Evolutionary conservation across 2,797 vertebrate species (phyloP).

Genomic region (Melanogrammus aeglefinus): DNA sequence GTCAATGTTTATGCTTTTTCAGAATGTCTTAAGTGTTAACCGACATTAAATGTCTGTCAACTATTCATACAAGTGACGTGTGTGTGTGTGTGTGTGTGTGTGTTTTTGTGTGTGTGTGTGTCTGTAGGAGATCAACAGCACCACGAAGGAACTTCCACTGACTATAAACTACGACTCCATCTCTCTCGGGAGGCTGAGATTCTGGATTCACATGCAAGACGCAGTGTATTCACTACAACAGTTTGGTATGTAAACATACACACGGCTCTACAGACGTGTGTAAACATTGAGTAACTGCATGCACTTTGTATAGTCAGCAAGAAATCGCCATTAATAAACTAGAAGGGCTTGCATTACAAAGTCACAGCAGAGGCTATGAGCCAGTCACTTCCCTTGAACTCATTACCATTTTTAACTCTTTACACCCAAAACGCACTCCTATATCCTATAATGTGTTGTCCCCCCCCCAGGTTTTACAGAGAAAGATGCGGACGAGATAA

Average conservation of each 20-base stretch:
- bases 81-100: not conserved
- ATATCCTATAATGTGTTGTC: not conserved
- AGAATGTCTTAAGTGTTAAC: not conserved
- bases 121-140: constrained; percentile 88
- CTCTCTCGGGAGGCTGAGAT: constrained; percentile 89
- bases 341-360: not conserved
- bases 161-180: constrained; percentile 92
- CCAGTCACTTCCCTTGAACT: not conserved
- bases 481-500: constrained; percentile 96
- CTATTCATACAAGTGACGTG: not conserved
- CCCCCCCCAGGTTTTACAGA: constrained; percentile 88
- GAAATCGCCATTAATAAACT: not conserved
- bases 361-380: not conserved
- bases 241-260: constrained; percentile 78
- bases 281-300: not conserved
- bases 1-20: constrained; percentile 8
- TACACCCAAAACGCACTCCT: not conserved
- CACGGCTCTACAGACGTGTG: not conserved
- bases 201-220: constrained; percentile 99
- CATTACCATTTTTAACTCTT: too few species aligned
- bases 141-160: constrained; percentile 85
- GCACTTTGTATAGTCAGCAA: not conserved
- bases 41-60: not conserved
- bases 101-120: constrained; percentile 14
- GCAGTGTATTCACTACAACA: constrained; percentile 93